Evolutionary conservation across 2,797 vertebrate genomes (phyloP).

Genomic region (Prionace glauca): DNA sequence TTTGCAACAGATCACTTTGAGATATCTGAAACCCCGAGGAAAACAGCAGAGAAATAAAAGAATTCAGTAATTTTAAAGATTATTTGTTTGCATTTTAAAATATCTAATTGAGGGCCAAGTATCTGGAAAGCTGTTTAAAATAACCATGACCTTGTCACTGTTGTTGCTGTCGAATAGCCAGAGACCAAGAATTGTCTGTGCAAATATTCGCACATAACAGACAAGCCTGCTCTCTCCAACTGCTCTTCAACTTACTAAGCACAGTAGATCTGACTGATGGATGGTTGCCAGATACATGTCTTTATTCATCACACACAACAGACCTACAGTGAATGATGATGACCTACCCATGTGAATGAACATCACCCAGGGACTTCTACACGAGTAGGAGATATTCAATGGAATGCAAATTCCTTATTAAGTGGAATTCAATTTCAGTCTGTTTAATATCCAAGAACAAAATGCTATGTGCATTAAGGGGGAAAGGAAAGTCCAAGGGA

Average conservation of each 20-base stretch:
- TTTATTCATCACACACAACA: conserved; percentile 40
- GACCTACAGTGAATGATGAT: conserved; percentile 38
- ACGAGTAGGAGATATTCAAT: conserved; percentile 19
- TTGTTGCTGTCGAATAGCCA: conserved; percentile 33
- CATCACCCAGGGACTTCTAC: conserved; percentile 13
- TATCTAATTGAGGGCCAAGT: background rate
- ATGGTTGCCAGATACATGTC: conserved; percentile 41
- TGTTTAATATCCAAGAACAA: conserved; percentile 32
- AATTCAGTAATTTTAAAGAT: conserved; percentile 20
- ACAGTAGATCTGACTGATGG: conserved; percentile 40
- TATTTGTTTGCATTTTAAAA: conserved; percentile 9
- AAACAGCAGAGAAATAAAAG: background rate
- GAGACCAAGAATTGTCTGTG: conserved; percentile 27
- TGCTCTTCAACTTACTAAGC: conserved; percentile 41
- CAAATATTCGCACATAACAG: conserved; percentile 39
- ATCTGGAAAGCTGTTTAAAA: background rate
- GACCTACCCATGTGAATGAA: conserved; percentile 36
- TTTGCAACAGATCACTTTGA: background rate
- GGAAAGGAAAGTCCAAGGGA: background rate
- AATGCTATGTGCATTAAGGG: background rate
- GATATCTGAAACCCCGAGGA: background rate
- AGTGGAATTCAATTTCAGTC: conserved; percentile 28
- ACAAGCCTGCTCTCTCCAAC: conserved; percentile 38
- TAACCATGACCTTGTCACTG: conserved; percentile 26
- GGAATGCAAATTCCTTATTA: conserved; percentile 24